Evolutionary conservation across 2,113 vertebrate genomes (phyloP).

Genomic region (Ardeotis arabs): DNA sequence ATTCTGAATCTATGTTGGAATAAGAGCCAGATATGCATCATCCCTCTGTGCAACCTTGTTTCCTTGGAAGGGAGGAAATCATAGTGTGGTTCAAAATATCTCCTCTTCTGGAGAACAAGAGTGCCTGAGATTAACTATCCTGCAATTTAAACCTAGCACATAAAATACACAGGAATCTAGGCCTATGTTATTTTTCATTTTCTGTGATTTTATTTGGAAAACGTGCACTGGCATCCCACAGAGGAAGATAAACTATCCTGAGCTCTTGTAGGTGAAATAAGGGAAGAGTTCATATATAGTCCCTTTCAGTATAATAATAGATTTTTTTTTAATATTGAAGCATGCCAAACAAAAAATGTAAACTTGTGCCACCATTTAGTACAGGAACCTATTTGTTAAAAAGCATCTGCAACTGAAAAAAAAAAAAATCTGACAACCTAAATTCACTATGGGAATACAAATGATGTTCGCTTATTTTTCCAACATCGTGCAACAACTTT

Average conservation of each 20-base stretch:
- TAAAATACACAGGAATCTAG: background rate
- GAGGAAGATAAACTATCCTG: background rate
- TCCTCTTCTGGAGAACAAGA: background rate
- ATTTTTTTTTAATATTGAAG: background rate
- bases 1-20: background rate
- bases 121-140: background rate
- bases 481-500: background rate
- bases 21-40: background rate
- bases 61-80: background rate
- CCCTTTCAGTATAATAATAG: background rate
- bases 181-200: background rate
- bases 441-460: background rate
- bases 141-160: background rate
- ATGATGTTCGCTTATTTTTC: background rate
- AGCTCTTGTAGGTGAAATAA: background rate
- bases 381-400: background rate
- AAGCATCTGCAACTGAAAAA: background rate
- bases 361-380: background rate
- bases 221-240: background rate
- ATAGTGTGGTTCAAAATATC: background rate
- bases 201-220: background rate
- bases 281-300: background rate
- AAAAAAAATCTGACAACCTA: background rate
- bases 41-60: background rate
- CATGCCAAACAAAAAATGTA: background rate